Percentiles rank a stretch among this genome's conserved stretches.
These are phyloP conservation scores for Dendrolimus kikuchii DNA, from an alignment of 1,140 invertebrate species.

Conservation along the genomic window DNA sequence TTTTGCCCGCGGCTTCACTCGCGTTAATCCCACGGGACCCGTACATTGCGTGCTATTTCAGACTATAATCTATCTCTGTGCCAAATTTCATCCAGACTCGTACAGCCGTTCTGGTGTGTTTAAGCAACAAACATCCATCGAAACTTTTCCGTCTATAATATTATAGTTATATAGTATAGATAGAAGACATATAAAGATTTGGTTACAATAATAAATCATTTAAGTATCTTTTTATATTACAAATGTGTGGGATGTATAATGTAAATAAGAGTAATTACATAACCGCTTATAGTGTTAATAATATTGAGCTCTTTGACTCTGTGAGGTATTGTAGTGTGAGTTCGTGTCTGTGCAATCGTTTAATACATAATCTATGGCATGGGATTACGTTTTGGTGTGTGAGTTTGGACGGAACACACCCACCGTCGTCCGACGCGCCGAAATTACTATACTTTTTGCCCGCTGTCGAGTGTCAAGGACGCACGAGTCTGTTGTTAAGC, in stretches of 20 bases:
- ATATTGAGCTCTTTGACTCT: constrained; percentile 1
- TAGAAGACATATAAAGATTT: neutral
- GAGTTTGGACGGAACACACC: constrained; percentile 43
- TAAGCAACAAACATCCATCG: too few relatives aligned
- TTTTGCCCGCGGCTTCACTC: too few relatives aligned
- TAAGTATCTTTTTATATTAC: neutral
- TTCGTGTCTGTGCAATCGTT: neutral
- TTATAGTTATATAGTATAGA: too few relatives aligned
- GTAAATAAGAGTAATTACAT: too few relatives aligned
- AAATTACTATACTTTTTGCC: constrained; percentile 61
- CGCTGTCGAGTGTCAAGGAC: constrained; percentile 62
- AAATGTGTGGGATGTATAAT: too few relatives aligned
- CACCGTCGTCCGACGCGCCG: constrained; percentile 34
- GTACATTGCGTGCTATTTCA: too few relatives aligned
- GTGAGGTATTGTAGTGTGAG: constrained; percentile 4
- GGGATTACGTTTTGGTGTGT: constrained; percentile 17
- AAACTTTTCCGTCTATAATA: too few relatives aligned
- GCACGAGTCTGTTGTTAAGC: constrained; percentile 50
- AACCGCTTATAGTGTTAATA: too few relatives aligned
- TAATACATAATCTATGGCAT: constrained; percentile 22
- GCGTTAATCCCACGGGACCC: too few relatives aligned
- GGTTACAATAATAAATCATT: neutral
- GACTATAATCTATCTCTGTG: too few relatives aligned
- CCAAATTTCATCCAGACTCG: too few relatives aligned
- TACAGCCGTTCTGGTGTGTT: too few relatives aligned